These are phyloP conservation scores for Malurus cyaneus DNA, from an alignment of 2,113 vertebrate species.

Conservation along the genomic window DNA sequence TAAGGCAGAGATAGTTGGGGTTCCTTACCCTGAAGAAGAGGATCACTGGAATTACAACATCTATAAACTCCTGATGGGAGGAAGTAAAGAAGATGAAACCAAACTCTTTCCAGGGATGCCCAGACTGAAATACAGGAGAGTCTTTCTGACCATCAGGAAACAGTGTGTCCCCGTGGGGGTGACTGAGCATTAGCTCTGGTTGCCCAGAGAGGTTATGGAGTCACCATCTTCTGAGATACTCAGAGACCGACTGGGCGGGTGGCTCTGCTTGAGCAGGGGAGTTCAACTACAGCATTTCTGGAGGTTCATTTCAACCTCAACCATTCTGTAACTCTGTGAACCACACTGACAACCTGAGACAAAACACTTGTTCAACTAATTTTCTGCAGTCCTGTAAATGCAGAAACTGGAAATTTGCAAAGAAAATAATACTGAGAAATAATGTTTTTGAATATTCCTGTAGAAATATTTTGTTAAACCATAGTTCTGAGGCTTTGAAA, in stretches of 20 bases:
- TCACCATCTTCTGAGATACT: neutral
- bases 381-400: neutral
- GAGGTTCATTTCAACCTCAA: rapidly evolving
- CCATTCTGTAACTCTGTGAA: neutral
- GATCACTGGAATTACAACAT: neutral
- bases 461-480: neutral
- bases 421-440: neutral
- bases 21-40: neutral
- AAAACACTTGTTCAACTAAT: neutral
- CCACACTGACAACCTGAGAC: neutral
- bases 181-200: neutral
- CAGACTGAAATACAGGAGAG: neutral
- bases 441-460: neutral
- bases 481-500: neutral
- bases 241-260: neutral
- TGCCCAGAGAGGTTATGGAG: neutral
- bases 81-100: neutral
- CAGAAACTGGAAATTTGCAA: neutral
- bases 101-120: neutral
- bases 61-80: neutral
- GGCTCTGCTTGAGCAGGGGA: neutral
- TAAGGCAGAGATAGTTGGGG: neutral
- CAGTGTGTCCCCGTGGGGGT: neutral
- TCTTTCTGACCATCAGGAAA: neutral
- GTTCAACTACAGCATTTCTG: neutral